A percentile compares a stretch with the other conserved stretches of the same genome.
Evolutionary conservation across 2,888 invertebrate species (phyloP).

Genomic region (Lordiphosa andalusiaca): DNA sequence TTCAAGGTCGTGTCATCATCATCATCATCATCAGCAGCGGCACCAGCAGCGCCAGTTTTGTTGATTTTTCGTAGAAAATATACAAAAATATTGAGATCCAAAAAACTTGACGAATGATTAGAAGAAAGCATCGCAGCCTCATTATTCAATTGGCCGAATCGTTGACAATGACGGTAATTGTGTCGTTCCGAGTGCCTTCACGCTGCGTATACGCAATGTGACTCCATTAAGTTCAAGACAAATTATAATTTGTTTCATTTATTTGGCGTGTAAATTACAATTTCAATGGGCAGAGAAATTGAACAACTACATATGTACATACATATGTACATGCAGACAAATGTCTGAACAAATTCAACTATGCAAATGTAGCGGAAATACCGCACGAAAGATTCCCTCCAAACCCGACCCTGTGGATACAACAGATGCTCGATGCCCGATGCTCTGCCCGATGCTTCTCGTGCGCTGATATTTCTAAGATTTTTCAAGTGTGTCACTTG

Average conservation of each 20-base stretch:
- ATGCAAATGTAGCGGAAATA: constrained; percentile 71
- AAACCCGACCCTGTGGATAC: constrained; percentile 12
- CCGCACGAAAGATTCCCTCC: constrained; percentile 34
- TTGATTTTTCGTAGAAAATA: neutral
- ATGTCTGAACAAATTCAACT: constrained; percentile 42
- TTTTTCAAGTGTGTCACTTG: constrained; percentile 42
- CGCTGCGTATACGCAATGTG: constrained; percentile 36
- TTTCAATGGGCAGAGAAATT: constrained; percentile 39
- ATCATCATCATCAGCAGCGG: constrained; percentile 12
- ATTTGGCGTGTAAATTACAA: constrained; percentile 22
- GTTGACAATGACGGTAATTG: constrained; percentile 47
- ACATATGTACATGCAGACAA: neutral
- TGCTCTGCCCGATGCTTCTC: constrained; percentile 27
- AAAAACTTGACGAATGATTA: neutral
- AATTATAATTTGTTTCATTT: neutral
- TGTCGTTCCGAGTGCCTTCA: neutral
- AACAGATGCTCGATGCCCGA: constrained; percentile 16
- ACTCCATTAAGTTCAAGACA: constrained; percentile 5
- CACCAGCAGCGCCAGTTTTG: neutral
- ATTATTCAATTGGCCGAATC: constrained; percentile 62
- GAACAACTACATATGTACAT: neutral
- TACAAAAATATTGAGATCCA: constrained; percentile 11
- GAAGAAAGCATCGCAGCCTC: constrained; percentile 2
- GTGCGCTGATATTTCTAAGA: constrained; percentile 4
- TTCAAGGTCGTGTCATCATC: constrained; percentile 69